Conservation (phyloP, 2,113 vertebrate genomes). For the Nothoprocta perdicaria region DNA sequence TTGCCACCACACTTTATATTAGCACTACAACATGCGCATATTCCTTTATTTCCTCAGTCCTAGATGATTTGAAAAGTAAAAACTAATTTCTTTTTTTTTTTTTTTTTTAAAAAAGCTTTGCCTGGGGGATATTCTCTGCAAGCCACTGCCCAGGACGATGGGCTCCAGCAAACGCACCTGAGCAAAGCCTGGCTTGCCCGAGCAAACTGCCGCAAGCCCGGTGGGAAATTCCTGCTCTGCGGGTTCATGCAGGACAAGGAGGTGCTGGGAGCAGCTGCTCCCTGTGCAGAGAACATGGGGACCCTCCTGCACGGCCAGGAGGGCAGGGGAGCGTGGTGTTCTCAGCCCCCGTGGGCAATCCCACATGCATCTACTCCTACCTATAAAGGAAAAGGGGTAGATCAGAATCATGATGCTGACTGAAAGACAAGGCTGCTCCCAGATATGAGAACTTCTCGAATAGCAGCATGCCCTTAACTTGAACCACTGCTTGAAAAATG, state of each 20-base stretch:
- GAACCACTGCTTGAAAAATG: conserved; percentile 41
- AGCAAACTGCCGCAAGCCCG: too few species aligned
- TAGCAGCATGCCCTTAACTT: conserved; percentile 42
- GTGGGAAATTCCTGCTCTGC: not conserved
- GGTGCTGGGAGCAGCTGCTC: not conserved
- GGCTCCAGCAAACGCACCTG: not conserved
- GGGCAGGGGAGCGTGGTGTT: not conserved
- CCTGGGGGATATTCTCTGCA: not conserved
- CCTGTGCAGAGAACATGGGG: too few species aligned
- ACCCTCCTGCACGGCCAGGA: not conserved
- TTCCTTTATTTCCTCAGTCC: not conserved
- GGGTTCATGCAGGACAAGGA: not conserved
- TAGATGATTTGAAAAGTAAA: not conserved
- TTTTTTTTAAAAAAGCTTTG: not conserved
- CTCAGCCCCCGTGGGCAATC: accelerated
- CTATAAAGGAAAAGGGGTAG: not conserved
- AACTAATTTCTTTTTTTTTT: not conserved
- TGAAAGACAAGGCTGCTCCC: not conserved
- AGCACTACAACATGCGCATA: too few species aligned
- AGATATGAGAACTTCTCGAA: conserved; percentile 12
- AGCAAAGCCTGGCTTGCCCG: not conserved
- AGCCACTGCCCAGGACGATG: not conserved
- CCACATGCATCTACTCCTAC: not conserved
- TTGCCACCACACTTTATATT: not conserved
- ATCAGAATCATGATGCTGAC: not conserved